Base-by-base conservation (phyloP, 2,888 invertebrate species). In the Corbicula japonica region DNA sequence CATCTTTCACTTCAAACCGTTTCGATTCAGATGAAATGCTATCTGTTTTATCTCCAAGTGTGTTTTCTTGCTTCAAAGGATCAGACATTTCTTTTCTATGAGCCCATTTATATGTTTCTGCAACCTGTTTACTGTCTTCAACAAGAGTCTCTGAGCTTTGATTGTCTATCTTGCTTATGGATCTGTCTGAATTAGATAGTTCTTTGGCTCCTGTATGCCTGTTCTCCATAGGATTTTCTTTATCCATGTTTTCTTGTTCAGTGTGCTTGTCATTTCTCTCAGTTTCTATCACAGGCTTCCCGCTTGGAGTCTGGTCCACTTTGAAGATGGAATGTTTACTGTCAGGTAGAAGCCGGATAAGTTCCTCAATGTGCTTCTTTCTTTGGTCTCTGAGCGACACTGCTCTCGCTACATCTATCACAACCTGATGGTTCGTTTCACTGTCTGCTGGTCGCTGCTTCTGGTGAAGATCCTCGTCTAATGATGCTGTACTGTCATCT, bases 271-370 rank as follows among this genome's bases (percentile, higher is more conserved):
- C 60, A 18, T 15, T 35, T 3, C 18, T 41, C 23, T n/a, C 60
- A 58, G 26, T 32, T 30, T 69, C 60, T 46, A 32, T 18, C 34
- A 26, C 21, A 30, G 60, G 6, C 28, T 26, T 46, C n/a, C 48
- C 48, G 18, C 8, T 48, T 46, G 46, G 48, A 26, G 69, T 60
- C 28, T 58, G 34, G 28, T 69, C 63, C n/a, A 65, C 34, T 35
- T 52, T 74, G 44, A 77, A 80, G 23, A 77, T 68, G n/a, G 80
- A 77, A 30, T 73, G 44, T 48, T 74, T 69, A 32, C 65, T 71
- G 10, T 85, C 86, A 10, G 83, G 85, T 10, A 86, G 46, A 5
- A 50, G 63, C 46, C 73, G 71, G 5, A 87, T 86, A 61, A 85
- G 58, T 26, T 84, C 81, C 54, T 80, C 77, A 54, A 86, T 85